Conservation (phyloP, 2,113 vertebrate species). For the Macrotus californicus region DNA sequence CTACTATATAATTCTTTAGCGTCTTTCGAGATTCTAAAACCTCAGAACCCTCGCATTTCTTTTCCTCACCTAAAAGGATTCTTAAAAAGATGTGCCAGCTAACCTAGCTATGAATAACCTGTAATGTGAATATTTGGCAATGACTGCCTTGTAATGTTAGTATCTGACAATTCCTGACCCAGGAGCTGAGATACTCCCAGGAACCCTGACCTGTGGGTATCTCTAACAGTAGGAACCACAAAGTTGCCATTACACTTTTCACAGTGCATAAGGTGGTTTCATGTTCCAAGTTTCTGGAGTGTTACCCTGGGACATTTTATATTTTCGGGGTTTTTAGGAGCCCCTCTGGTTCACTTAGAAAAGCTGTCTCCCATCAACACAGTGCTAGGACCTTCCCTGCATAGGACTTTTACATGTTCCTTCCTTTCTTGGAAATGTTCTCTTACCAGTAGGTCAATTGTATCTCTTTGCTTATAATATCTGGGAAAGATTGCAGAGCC, state of each 20-base stretch:
- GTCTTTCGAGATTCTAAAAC: background rate
- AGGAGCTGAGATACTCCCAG: background rate
- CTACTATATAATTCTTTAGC: background rate
- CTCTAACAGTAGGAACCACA: background rate
- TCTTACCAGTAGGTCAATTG: conserved; percentile 37
- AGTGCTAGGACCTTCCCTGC: background rate
- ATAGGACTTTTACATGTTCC: background rate
- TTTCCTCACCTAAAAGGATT: background rate
- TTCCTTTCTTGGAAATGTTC: conserved; percentile 38
- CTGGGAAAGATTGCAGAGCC: conserved; percentile 40
- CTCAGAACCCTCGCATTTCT: background rate
- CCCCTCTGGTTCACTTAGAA: rapidly evolving
- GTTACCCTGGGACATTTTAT: background rate
- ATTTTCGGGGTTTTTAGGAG: background rate
- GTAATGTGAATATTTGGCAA: background rate
- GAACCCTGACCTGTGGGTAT: background rate
- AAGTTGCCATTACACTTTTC: background rate
- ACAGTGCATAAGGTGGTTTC: background rate
- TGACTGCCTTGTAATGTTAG: background rate
- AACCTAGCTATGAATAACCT: background rate
- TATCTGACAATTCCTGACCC: background rate
- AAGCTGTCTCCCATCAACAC: background rate
- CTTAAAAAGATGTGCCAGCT: background rate
- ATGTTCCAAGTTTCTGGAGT: background rate
- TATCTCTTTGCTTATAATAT: conserved; percentile 33